Evolutionary conservation across 2,888 invertebrate genomes (phyloP).

Genomic region (Napeogenes sylphis): DNA sequence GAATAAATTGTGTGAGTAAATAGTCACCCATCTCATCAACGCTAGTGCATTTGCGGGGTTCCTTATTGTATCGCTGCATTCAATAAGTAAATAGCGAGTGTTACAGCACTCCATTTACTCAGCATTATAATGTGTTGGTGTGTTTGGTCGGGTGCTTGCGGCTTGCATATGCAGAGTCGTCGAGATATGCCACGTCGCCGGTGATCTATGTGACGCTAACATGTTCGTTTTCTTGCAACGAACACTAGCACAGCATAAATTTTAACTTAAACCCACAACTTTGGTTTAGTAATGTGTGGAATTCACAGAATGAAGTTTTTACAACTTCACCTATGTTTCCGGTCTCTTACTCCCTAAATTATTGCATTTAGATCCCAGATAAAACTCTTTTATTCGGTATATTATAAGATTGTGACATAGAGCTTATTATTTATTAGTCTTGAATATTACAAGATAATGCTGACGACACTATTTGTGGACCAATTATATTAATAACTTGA

Average conservation of each 20-base stretch:
- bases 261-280: conserved; percentile 66
- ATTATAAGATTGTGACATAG: no score
- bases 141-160: conserved; percentile 35
- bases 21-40: background rate
- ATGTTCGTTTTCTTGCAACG: conserved; percentile 62
- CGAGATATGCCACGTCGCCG: conserved; percentile 64
- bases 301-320: conserved; percentile 65
- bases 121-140: conserved; percentile 32
- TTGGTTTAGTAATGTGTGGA: conserved; percentile 60
- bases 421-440: no score
- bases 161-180: conserved; percentile 56
- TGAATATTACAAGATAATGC: no score
- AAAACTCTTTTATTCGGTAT: background rate
- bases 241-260: conserved; percentile 66
- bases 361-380: conserved; percentile 42
- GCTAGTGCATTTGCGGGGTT: conserved; percentile 8
- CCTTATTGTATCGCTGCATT: conserved; percentile 23
- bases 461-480: no score
- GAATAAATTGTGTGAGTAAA: no score
- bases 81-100: conserved; percentile 26
- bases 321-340: conserved; percentile 55
- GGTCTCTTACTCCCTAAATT: conserved; percentile 60
- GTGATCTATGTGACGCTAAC: conserved; percentile 66
- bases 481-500: no score
- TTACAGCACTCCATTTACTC: conserved; percentile 31